phyloP scores from a whole-genome alignment of 2,888 invertebrate species.

The Caenorhabditis sinica region DNA sequence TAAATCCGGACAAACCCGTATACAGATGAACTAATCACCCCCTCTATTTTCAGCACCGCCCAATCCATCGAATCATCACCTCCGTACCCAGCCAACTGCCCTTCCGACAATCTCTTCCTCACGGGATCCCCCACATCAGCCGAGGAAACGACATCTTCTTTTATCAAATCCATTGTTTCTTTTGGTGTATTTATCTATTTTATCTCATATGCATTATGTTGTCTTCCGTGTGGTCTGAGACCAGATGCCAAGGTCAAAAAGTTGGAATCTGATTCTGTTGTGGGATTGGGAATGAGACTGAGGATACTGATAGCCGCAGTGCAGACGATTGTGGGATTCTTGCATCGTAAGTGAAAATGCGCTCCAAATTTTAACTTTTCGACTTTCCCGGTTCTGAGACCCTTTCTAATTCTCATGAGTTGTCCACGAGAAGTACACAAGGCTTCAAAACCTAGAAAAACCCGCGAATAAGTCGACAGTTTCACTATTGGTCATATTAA shows the following conservation, averaged over 20 bases:
- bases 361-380: no score
- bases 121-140: slow-evolving; percentile 32
- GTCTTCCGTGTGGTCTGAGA: slow-evolving; percentile 62
- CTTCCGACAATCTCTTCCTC: slow-evolving; percentile 35
- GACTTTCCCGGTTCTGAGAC: no score
- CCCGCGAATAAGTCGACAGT: no score
- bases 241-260: slow-evolving; percentile 71
- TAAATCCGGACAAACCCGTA: not conserved
- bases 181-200: slow-evolving; percentile 67
- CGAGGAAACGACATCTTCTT: slow-evolving; percentile 43
- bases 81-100: slow-evolving; percentile 48
- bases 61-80: slow-evolving; percentile 2
- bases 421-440: not conserved
- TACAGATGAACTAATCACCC: not conserved
- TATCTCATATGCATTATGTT: slow-evolving; percentile 65
- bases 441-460: no score
- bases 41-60: not conserved
- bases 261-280: slow-evolving; percentile 56
- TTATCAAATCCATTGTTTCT: slow-evolving; percentile 22
- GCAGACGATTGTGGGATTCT: slow-evolving; percentile 64
- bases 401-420: not conserved
- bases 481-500: no score
- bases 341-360: slow-evolving; percentile 62
- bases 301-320: slow-evolving; percentile 44
- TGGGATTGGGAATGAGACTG: slow-evolving; percentile 57